Evolutionary conservation across 2,797 vertebrate species (phyloP).

Genomic region (Psittacula echo): DNA sequence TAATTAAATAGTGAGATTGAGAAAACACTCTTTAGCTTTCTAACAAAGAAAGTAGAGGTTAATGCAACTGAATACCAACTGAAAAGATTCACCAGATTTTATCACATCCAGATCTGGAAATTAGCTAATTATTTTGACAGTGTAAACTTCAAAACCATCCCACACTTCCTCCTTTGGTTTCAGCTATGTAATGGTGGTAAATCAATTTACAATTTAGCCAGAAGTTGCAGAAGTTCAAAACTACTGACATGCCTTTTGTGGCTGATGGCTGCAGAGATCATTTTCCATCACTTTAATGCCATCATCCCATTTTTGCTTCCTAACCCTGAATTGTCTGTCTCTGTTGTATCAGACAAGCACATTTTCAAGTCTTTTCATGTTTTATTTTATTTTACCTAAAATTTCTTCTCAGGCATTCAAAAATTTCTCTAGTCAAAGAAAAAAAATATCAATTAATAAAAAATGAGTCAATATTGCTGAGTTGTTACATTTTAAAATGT

Average conservation of each 20-base stretch:
- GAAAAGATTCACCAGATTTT: constrained; percentile 6
- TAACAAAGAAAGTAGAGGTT: background rate
- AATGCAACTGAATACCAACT: background rate
- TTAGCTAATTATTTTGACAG: background rate
- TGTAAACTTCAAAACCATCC: constrained; percentile 11
- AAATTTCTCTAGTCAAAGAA: background rate
- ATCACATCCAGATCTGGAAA: background rate
- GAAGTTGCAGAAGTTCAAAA: background rate
- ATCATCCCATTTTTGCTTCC: background rate
- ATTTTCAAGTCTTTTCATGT: background rate
- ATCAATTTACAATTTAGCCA: background rate
- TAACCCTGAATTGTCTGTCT: background rate
- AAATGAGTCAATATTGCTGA: background rate
- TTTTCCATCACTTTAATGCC: background rate
- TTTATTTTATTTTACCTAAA: background rate
- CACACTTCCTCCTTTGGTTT: background rate
- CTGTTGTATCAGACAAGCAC: background rate
- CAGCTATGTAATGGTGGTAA: background rate
- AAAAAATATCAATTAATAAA: background rate
- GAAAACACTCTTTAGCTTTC: background rate
- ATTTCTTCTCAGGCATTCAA: background rate
- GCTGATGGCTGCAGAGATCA: background rate
- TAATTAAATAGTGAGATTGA: background rate
- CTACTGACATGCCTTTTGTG: background rate
- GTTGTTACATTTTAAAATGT: background rate